Conservation (phyloP, 2,797 vertebrate species). For the Tokudaia tokunoshimensis region DNA sequence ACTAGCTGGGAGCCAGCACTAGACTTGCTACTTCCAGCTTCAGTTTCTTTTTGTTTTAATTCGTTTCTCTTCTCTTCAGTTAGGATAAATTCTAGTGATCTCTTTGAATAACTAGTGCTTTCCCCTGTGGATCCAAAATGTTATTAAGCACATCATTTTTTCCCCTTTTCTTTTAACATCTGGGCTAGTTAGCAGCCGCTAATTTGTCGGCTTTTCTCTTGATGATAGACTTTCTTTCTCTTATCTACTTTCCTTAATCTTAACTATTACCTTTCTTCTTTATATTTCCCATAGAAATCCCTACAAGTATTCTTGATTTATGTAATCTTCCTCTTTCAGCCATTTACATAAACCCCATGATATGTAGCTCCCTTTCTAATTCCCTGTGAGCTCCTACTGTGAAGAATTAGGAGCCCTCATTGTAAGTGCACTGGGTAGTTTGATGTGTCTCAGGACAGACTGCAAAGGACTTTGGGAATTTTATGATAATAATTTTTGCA, state of each 20-base stretch:
- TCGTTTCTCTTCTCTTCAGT: neutral
- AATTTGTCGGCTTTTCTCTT: neutral
- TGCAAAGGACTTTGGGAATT: neutral
- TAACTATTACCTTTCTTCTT: neutral
- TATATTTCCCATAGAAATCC: neutral
- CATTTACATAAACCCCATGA: neutral
- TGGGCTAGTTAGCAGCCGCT: neutral
- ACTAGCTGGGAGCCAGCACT: neutral
- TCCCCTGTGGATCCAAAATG: neutral
- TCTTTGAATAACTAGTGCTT: neutral
- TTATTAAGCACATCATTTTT: neutral
- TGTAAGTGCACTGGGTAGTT: neutral
- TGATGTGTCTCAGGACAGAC: neutral
- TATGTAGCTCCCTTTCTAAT: neutral
- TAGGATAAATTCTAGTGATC: neutral
- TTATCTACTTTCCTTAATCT: neutral
- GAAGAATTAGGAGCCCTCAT: neutral
- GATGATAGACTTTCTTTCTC: neutral
- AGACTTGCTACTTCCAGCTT: neutral
- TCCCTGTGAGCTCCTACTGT: neutral
- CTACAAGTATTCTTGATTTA: neutral
- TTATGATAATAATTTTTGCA: neutral
- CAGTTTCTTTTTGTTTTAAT: neutral
- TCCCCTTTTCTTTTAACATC: neutral
- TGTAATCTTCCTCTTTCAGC: neutral